Base-by-base conservation (phyloP, 2,888 invertebrate genomes). In the Diogma glabrata region DNA sequence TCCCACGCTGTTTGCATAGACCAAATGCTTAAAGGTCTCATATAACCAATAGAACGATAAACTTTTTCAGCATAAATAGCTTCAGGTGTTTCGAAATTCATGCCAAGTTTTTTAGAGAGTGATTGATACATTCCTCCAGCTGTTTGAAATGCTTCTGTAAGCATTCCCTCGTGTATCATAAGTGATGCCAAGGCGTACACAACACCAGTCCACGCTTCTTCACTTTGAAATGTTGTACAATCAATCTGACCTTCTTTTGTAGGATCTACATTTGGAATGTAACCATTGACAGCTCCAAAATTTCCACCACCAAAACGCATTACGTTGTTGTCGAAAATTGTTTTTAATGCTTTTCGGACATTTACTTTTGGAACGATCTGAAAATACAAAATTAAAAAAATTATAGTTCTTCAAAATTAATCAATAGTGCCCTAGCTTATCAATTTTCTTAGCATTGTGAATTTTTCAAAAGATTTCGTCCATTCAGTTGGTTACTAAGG, bases 11-110 rank as follows among this genome's bases (percentile, higher is more conserved):
- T 76, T 63, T 92, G 89, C 78, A 95, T 90, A 1, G 88, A 81
- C 94, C 94, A 95, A 60, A 95, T 86, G 53, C 87, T 80, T 17
- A 95, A 71, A 0, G 95, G 92, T n/a, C 95, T 75, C 94, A 95
- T 95, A 70, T 96, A 95, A 1, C 84, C 92, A 49, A 93, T 78
- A 1, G 94, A 82, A 4, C 95, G 79, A 66, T 89, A 93, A 63
- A 80, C 77, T 46, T 84, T 82, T 59, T 81, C 79, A 56, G 79
- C 84, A 65, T 87, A 87, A n/a, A 92, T 63, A 0, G 94, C 94
- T 69, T 95, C 95, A 0, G 95, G 95, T 0, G 92, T 94, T 66
- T 94, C 89, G 65, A 84, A 95, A 46, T 84, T 83, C 65, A 94
- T 78, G 0, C 95, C 94, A 64, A 86, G 82, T 59, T 75, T 72